Conservation (phyloP, 35 echinoderm and acorn worm genomes). For the Amphiura filiformis region DNA sequence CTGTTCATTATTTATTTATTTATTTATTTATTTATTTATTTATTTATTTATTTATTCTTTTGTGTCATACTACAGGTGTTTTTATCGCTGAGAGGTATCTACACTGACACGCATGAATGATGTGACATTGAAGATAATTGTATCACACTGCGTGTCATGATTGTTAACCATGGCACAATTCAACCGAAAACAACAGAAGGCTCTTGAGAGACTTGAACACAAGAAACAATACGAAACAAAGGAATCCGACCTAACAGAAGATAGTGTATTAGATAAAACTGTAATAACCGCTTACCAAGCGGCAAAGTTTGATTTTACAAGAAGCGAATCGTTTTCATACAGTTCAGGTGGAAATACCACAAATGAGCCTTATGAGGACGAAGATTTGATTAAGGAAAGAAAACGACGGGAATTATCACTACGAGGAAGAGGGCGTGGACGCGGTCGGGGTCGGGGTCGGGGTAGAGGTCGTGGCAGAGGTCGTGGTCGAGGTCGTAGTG, state of each 20-base stretch:
- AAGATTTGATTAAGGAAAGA: constrained; percentile 26
- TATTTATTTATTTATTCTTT: no score
- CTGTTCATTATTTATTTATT: no score
- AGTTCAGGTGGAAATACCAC: not conserved
- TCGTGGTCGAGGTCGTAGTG: not conserved
- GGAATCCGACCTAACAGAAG: not conserved
- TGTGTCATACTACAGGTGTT: no score
- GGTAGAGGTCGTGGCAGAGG: constrained; percentile 9
- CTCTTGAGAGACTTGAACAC: not conserved
- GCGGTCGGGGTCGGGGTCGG: constrained; percentile 2
- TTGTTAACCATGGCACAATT: no score
- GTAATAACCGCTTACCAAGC: not conserved
- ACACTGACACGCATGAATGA: no score
- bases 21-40: no score
- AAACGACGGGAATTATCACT: constrained; percentile 14
- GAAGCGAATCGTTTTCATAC: not conserved
- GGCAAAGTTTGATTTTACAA: not conserved
- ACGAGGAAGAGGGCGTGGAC: not conserved
- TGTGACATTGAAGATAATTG: no score
- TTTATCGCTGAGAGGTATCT: no score
- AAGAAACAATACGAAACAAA: not conserved
- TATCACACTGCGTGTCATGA: no score
- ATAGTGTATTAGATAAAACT: not conserved
- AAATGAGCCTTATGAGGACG: constrained; percentile 10
- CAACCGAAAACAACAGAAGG: no score